These are phyloP conservation scores for Hemiprocne comata DNA, from an alignment of 2,113 vertebrate species.

Conservation along the genomic window DNA sequence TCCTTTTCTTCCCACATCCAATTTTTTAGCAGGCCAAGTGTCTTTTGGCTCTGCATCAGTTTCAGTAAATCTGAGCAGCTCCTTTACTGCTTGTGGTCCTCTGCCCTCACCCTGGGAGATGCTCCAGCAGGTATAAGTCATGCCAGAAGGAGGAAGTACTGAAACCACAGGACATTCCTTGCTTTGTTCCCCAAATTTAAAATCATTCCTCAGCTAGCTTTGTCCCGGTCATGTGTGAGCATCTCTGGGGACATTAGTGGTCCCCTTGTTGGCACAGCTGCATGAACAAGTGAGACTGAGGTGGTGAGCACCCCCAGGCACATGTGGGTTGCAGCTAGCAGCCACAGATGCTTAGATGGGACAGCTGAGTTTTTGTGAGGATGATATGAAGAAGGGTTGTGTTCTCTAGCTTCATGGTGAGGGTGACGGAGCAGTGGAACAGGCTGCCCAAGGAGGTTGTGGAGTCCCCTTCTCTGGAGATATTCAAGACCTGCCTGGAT, in stretches of 20 bases:
- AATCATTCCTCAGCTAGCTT: not conserved
- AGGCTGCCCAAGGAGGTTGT: too few relatives aligned
- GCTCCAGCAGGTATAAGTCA: accelerated
- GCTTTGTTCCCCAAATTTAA: not conserved
- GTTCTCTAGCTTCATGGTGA: not conserved
- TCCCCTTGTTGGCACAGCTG: not conserved
- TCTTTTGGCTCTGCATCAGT: not conserved
- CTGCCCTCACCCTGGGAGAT: not conserved
- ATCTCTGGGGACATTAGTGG: not conserved
- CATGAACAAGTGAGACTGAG: accelerated
- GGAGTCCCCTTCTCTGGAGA: too few relatives aligned
- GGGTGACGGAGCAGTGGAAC: too few relatives aligned
- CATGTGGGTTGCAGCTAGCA: not conserved
- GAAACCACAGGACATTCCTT: not conserved
- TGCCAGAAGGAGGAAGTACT: not conserved
- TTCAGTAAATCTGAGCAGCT: not conserved
- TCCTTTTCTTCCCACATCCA: not conserved
- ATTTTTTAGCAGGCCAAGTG: not conserved
- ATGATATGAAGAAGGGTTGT: not conserved
- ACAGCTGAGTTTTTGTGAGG: not conserved
- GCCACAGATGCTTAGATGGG: not conserved
- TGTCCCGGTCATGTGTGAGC: not conserved
- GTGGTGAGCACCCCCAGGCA: not conserved
- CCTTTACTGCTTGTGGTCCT: not conserved
- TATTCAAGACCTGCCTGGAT: too few relatives aligned